These are phyloP conservation scores for Drosophila tanythrix DNA, from an alignment of 2,888 invertebrate species.

Conservation along the genomic window DNA sequence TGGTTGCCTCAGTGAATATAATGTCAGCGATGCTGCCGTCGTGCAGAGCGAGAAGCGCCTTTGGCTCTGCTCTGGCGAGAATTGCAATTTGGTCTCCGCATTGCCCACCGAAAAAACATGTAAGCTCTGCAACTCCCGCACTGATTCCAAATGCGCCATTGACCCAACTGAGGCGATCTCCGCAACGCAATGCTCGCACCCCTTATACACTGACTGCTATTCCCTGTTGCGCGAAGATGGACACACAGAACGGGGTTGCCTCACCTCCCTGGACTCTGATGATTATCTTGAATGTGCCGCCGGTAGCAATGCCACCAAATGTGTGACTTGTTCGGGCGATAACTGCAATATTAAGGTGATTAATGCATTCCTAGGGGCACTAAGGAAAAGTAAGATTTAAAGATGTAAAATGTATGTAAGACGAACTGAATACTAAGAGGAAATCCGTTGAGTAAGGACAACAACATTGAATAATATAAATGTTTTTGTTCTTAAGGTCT, in stretches of 20 bases:
- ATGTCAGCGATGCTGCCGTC: constrained; percentile 55
- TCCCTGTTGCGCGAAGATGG: constrained; percentile 69
- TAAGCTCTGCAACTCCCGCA: constrained; percentile 73
- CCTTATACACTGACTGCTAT: constrained; percentile 75
- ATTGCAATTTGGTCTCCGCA: constrained; percentile 73
- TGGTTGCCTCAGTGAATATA: constrained; percentile 80
- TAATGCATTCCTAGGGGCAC: not conserved
- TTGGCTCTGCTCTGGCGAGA: constrained; percentile 74
- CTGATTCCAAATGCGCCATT: constrained; percentile 71
- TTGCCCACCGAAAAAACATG: constrained; percentile 63
- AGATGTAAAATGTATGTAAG: not conserved
- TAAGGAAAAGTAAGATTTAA: no score
- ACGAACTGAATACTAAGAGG: not conserved
- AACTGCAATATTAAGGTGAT: constrained; percentile 74
- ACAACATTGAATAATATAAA: not conserved
- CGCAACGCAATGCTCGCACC: constrained; percentile 52
- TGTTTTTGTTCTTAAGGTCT: not conserved
- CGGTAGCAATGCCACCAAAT: constrained; percentile 57
- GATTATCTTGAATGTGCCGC: constrained; percentile 67
- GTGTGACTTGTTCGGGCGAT: constrained; percentile 64
- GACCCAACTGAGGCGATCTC: constrained; percentile 42
- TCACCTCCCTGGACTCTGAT: constrained; percentile 62
- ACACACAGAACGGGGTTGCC: constrained; percentile 81
- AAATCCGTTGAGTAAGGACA: no score
- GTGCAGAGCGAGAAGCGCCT: constrained; percentile 64